Evolutionary conservation across 2,888 invertebrate species (phyloP), one percentile per base, ranked within the genome.

Genomic region (Ectropis crepuscularia): DNA sequence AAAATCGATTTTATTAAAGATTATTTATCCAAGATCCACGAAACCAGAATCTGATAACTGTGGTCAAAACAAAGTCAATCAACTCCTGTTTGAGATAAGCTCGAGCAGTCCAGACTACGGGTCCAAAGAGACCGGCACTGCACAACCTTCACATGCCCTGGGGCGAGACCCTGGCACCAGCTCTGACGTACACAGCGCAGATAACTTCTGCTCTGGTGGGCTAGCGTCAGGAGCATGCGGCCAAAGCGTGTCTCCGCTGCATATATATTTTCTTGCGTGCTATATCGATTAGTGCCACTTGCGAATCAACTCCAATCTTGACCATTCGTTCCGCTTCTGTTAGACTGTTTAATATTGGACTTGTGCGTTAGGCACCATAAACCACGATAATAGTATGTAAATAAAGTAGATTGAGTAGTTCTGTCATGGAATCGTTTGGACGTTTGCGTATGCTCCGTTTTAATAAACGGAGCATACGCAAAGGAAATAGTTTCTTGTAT

Each of bases 231-330:
- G 67, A 72, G 58, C 88, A 87, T 83, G 87, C 80, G 77, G 69
- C 69, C 75, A 71, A 70, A 65, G 69, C 81, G 78, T 85, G 86
- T 80, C 77, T 77, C 53, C 64, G 49, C 59, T 63, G 51, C 57
- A 42, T 53, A 58, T 43, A 58, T 43, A 36, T 36, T 36, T 41
- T 70, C 73, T 46, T 62, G 67, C 75, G 73, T 75, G 74, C 68
- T 70, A 59, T 75, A 85, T 84, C 74, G 80, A 86, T 86, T 85
- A 73, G 78, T 83, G 82, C 77, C 69, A 79, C 77, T 76, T 63
- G 68, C 53, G 43, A 65, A 74, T 77, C 68, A 74, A 75, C 57
- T 80, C 74, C 74, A 77, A 76, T 78, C 76, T 77, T 72, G 68
- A 76, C 69, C 76, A 75, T 49, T 58, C 49, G 45, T 39, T 61